Base-by-base conservation (phyloP, 1,140 invertebrate species). In the Saccostrea echinata region DNA sequence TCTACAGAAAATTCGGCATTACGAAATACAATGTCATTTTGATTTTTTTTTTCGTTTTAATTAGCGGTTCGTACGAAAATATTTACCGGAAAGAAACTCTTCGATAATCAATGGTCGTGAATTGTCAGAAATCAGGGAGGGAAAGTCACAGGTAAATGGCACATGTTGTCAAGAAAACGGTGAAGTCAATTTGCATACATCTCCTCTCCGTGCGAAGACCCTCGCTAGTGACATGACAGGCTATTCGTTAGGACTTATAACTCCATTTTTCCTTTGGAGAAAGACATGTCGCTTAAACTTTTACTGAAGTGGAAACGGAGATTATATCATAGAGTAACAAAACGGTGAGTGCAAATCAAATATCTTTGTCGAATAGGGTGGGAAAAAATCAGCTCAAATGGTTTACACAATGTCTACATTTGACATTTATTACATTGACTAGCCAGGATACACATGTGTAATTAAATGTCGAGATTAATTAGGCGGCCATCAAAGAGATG, bases 141-240 rank as follows among this genome's bases (percentile, higher is more conserved):
- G 55, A 18, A 61, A 18, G n/a, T 61, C 4, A 18, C 55, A 61
- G 55, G 55, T 61, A 61, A 61, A 61, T n/a, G n/a, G 55, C 68
- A 76, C 68, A 13, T 76, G 68, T 64, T 64, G 57, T 64, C 57
- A 64, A 64, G 24, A 24, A 64, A 24, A 64, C 21, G 57, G 68
- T 30, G 68, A 30, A 76, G 16, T 30, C 27, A 76, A 76, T 76
- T 30, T 76, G 68, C 68, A 76, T 76, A 76, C 27, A 27, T 33
- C 27, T 30, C 16, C 24, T 64, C 21, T 9, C 55, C 55, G n/a
- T n/a, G 55, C 6, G 55, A 21, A 61, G 55, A 61, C 55, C 18
- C 18, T 18, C 4, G n/a, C 4, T 21, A 21, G 55, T 18, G 55
- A 61, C 55, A 61, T 18, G 18, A 61, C 55, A 61, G 1, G 18